These are phyloP conservation scores for Bradynema listronoti DNA, from an alignment of 1,140 invertebrate genomes.

Conservation along the genomic window DNA sequence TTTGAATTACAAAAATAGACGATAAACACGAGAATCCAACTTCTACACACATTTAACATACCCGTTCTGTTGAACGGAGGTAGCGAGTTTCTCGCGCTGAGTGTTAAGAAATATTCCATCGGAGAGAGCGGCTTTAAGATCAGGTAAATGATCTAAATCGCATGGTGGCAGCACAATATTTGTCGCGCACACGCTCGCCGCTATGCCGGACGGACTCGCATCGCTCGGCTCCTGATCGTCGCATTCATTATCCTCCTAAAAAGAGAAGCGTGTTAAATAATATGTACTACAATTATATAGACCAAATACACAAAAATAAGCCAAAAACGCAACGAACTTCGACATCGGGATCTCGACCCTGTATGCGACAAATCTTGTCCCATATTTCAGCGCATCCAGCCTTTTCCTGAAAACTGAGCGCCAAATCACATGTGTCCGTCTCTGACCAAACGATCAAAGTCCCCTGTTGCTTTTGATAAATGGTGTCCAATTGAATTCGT, in stretches of 20 bases:
- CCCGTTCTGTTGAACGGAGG: conserved; percentile 79
- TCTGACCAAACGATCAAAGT: conserved; percentile 99
- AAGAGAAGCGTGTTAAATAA: conserved; percentile 2
- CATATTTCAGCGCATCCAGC: conserved; percentile 99
- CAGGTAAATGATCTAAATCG: conserved; percentile 81
- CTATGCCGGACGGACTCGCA: conserved; percentile 67
- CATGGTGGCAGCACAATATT: conserved; percentile 70
- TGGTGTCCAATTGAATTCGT: conserved; percentile 46
- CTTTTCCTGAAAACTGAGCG: conserved; percentile 98
- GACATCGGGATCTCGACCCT: conserved; percentile 50
- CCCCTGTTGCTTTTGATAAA: conserved; percentile 63
- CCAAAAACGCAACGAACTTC: conserved; percentile 17
- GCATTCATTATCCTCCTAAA: conserved; percentile 75
- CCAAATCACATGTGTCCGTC: conserved; percentile 95
- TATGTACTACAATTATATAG: conserved; percentile 3
- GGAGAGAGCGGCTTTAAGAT: conserved; percentile 69
- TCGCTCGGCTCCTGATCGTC: conserved; percentile 63
- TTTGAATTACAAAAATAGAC: no score
- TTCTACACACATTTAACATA: no score
- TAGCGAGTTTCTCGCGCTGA: conserved; percentile 85
- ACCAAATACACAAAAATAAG: conserved; percentile 7
- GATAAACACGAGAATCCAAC: no score
- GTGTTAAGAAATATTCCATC: conserved; percentile 66
- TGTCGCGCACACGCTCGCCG: conserved; percentile 1
- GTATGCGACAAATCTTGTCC: conserved; percentile 96